Evolutionary conservation across 1,140 invertebrate genomes (phyloP), one percentile per base, ranked within the genome.

Genomic region (Pissodes strobi): DNA sequence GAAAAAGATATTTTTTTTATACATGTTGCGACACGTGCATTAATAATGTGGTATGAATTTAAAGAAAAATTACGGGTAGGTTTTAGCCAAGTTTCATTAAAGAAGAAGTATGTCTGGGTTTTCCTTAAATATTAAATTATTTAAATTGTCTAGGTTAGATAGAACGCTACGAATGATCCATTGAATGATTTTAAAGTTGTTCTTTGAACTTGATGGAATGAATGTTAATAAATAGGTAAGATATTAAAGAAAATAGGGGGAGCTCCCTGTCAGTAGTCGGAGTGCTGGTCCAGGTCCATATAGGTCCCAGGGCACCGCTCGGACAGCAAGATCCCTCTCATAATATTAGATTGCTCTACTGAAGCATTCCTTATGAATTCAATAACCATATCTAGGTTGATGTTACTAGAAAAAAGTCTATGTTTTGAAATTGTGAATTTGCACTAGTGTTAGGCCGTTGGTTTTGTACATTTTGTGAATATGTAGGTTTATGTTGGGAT

Each of bases 61-160:
- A 65, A 27, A 12, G n/a, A 8, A 38, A 51, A 22, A 38, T 27
- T 46, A 21, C 22, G 5, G 5, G 2, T 22, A 15, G 38, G 6
- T n/a, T 65, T 58, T 38, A 65, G 23, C 52, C 52, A 65, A 23
- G 63, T 65, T 57, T 58, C 63, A 41, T 65, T 65, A 2, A n/a
- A 65, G 12, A 1, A 55, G 12, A 3, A 64, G 18, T 27, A 65
- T 37, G 22, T 65, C 53, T 38, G 46, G 55, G 15, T 38, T 65
- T 13, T 37, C 5, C 49, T 57, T 43, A 49, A 15, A 17, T 56
- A 27, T 25, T 18, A 58, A 22, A 19, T 27, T 58, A 12, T 18
- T 65, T 25, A 58, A 22, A 18, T 65, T 22, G 15, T 37, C 22
- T 27, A 18, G 25, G n/a, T 64, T 64, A 8, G n/a, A n/a, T 17